Conservation (phyloP, 2,888 invertebrate species). For the Ditula angustiorana region DNA sequence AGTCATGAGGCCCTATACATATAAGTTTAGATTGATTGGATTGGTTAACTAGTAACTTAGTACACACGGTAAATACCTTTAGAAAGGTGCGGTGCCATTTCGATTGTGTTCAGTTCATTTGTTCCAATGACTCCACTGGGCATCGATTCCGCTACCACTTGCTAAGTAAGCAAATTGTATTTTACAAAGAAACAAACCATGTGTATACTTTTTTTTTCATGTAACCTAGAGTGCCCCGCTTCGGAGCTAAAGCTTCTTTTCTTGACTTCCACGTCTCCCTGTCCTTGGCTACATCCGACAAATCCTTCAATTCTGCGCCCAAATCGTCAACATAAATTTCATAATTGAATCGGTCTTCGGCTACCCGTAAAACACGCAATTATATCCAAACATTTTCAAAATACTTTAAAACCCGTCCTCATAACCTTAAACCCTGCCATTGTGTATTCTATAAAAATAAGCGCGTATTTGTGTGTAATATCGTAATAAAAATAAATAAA, state of each 20-base stretch:
- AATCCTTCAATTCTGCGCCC: no score
- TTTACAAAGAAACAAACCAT: background rate
- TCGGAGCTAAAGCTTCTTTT: no score
- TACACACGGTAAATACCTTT: background rate
- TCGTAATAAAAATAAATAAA: conserved; percentile 80
- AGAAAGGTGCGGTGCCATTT: background rate
- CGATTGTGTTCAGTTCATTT: background rate
- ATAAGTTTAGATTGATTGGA: no score
- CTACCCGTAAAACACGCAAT: background rate
- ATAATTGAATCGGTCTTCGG: background rate
- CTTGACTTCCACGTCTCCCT: no score
- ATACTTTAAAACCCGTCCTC: conserved; percentile 16
- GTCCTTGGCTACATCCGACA: no score
- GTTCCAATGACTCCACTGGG: background rate
- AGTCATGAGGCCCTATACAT: no score
- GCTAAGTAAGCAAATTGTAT: background rate
- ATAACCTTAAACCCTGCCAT: conserved; percentile 45
- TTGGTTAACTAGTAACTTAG: no score
- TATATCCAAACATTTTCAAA: background rate
- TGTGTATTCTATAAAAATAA: conserved; percentile 70
- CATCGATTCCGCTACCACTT: background rate
- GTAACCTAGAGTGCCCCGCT: no score
- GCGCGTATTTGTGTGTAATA: conserved; percentile 66
- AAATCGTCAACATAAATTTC: no score
- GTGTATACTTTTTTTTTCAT: no score